Percentiles rank a stretch among this genome's conserved stretches.
Evolutionary conservation across 2,797 vertebrate genomes (phyloP).

Genomic region (Tolypeutes matacus): DNA sequence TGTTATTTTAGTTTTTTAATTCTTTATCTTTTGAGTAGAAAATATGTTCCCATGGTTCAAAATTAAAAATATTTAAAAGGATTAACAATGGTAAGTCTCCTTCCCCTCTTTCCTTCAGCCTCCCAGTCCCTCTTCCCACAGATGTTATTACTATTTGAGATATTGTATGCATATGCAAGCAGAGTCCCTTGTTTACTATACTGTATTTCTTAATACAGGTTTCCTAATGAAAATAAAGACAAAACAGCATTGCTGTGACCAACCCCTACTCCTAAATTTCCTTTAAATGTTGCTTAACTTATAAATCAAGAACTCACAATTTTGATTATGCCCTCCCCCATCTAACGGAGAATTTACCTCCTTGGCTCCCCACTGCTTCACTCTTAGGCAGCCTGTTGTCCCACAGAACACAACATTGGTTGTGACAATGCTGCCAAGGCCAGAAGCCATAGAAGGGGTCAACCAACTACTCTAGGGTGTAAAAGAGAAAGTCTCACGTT

Average conservation of each 20-base stretch:
- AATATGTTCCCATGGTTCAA: constrained; percentile 5
- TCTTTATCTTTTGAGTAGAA: not conserved
- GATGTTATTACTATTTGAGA: not conserved
- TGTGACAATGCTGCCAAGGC: not conserved
- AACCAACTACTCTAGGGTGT: not conserved
- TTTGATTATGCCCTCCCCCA: not conserved
- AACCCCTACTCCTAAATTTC: not conserved
- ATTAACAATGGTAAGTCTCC: constrained; percentile 6
- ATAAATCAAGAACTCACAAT: not conserved
- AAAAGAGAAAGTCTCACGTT: not conserved
- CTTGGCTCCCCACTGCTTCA: not conserved
- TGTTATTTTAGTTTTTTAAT: not conserved
- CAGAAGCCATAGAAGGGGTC: not conserved
- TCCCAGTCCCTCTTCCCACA: not conserved
- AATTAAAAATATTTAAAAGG: not conserved
- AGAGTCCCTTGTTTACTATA: not conserved
- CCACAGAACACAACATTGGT: not conserved
- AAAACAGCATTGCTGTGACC: not conserved
- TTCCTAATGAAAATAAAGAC: constrained; percentile 43
- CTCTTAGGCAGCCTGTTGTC: not conserved
- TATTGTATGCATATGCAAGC: not conserved
- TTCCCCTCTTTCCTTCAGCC: not conserved
- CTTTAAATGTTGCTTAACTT: not conserved
- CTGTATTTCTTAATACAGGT: not conserved
- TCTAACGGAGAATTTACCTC: not conserved